Base-by-base conservation (phyloP, 1,140 invertebrate genomes). In the Anoplolepis gracilipes region DNA sequence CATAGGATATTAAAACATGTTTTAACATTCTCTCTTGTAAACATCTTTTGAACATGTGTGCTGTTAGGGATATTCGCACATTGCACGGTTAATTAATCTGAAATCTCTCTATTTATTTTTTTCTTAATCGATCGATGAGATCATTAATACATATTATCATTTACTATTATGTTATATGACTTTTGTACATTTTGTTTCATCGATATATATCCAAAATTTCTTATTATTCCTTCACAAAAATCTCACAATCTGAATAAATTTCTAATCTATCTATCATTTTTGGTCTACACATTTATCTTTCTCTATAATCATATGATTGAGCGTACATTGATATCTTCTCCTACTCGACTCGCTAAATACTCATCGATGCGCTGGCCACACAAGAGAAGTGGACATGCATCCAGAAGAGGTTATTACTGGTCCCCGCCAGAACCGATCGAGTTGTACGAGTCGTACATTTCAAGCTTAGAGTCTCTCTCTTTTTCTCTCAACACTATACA, bases 361-460 rank as follows among this genome's bases (percentile, higher is more conserved):
- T 53, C 22, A 55, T 53, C 53, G 75, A 77, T 39, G 49, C 49
- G 65, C 36, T 46, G 53, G 70, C 36, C 67, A 73, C 78, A 59
- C 25, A 36, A 73, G 36, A 82, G 78, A 82, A 69, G 61, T 70
- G 33, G 53, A 55, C 36, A 33, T 19, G n/a, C 53, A 61, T 82
- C 28, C 53, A 82, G 78, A 82, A 72, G 67, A 73, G 53, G 78
- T 73, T 82, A 46, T 82, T 53, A 73, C 36, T 53, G 28, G 13
- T 28, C 5, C 78, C 65, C 53, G 19, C 49, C 65, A 81, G 78
- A 59, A 72, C 36, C 33, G 53, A 13, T 67, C 25, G 67, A 59
- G 67, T 82, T 81, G 53, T 72, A 59, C 36, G 67, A 82, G 67
- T 72, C 53, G 70, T 82, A 28, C 53, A 69, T 73, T 72, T 82